These are phyloP conservation scores for Oscarella lobularis DNA, from an alignment of 37 sponge, comb jelly and placozoan genomes.

Conservation along the genomic window DNA sequence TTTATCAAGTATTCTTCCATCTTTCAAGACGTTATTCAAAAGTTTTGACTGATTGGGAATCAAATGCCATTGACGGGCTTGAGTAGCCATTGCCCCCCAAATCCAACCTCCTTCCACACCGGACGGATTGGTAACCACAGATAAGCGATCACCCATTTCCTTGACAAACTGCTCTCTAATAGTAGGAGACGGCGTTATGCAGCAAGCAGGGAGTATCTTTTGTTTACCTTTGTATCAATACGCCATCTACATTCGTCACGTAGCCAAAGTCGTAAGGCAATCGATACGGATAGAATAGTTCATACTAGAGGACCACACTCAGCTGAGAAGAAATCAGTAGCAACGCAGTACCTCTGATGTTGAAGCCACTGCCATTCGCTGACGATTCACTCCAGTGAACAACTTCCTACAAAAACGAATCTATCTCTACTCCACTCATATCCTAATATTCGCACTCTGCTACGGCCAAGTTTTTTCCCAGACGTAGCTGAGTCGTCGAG, in stretches of 20 bases:
- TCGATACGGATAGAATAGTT: slow-evolving; percentile 4
- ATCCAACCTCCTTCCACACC: background rate
- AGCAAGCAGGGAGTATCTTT: background rate
- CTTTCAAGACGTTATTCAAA: background rate
- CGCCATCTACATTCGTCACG: slow-evolving; percentile 8
- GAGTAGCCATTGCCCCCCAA: background rate
- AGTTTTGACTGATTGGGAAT: background rate
- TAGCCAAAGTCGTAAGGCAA: slow-evolving; percentile 15
- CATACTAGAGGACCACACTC: background rate
- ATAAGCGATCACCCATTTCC: background rate
- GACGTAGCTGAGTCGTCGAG: background rate
- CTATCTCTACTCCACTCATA: too few relatives aligned
- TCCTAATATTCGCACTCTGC: too few relatives aligned
- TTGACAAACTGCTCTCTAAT: background rate
- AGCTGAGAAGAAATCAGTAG: too few relatives aligned
- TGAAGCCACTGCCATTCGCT: too few relatives aligned
- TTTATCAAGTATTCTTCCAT: background rate
- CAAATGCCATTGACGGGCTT: background rate
- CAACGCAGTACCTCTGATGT: slow-evolving; percentile 2
- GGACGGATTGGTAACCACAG: background rate
- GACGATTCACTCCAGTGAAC: too few relatives aligned
- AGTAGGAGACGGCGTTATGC: background rate
- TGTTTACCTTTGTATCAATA: slow-evolving; percentile 6
- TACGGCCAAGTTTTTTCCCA: background rate
- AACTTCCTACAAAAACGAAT: too few relatives aligned